A percentile compares a stretch with the other conserved stretches of the same genome.
These are phyloP conservation scores for Aphaenogaster floridana DNA, from an alignment of 1,140 invertebrate genomes.

Conservation along the genomic window DNA sequence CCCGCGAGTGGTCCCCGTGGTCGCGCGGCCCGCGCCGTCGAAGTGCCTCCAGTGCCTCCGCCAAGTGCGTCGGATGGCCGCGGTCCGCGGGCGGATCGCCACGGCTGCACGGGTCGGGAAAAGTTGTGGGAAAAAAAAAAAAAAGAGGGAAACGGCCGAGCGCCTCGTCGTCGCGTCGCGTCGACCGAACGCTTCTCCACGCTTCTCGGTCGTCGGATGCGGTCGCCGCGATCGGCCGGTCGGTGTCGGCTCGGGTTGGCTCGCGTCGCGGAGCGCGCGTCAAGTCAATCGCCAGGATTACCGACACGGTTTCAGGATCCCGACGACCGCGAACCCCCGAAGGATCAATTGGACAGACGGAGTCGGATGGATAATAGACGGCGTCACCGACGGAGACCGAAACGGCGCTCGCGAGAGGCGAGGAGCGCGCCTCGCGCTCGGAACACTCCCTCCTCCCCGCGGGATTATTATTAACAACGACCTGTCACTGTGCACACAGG, in stretches of 20 bases:
- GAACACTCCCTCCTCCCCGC: neutral
- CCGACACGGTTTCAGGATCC: neutral
- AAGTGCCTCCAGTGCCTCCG: neutral
- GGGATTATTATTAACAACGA: constrained; percentile 14
- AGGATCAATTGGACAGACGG: neutral
- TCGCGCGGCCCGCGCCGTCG: neutral
- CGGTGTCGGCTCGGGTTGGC: neutral
- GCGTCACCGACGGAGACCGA: neutral
- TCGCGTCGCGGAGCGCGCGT: neutral
- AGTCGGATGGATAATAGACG: neutral
- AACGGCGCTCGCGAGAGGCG: neutral
- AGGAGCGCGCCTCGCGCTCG: neutral
- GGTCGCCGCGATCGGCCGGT: neutral
- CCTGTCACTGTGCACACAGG: neutral
- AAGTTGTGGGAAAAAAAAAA: neutral
- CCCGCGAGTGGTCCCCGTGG: neutral
- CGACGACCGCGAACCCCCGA: neutral
- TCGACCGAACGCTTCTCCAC: neutral
- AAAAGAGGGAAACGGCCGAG: neutral
- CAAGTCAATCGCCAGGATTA: neutral
- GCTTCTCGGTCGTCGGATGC: neutral
- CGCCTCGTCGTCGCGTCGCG: no score
- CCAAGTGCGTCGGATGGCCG: neutral
- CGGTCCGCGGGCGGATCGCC: neutral
- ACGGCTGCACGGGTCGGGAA: neutral